These are phyloP conservation scores for Protomyctophum bolini DNA, from an alignment of 2,113 vertebrate species.

Conservation along the genomic window DNA sequence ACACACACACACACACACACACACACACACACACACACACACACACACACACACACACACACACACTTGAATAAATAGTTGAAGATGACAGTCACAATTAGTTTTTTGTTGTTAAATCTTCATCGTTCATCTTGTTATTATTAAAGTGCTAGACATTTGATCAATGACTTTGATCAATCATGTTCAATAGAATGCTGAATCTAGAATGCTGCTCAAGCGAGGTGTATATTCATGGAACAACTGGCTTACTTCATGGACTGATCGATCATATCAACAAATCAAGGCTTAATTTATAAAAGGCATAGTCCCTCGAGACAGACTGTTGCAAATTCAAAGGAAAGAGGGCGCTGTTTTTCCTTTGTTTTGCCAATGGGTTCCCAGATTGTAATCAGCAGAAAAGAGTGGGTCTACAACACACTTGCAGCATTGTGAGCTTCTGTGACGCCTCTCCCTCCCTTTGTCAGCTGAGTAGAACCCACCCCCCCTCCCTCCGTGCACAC, in stretches of 20 bases:
- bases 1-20: background rate
- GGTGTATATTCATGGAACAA: background rate
- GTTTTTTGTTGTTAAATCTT: background rate
- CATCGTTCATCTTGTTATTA: background rate
- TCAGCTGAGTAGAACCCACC: constrained; percentile 71
- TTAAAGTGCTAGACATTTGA: constrained; percentile 3
- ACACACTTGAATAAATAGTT: background rate
- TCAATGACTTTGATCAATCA: background rate
- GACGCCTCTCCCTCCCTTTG: constrained; percentile 63
- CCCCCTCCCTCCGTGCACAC: constrained; percentile 35
- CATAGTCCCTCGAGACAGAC: no score
- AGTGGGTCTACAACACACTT: no score
- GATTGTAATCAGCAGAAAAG: no score
- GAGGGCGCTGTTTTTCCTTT: no score
- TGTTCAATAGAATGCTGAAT: background rate
- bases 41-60: constrained; percentile 7
- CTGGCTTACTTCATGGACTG: no score
- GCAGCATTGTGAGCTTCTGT: constrained; percentile 18
- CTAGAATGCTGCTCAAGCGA: background rate
- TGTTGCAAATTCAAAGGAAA: no score
- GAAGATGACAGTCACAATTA: background rate
- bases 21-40: constrained; percentile 29
- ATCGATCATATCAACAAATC: no score
- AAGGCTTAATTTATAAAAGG: no score
- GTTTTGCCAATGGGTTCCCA: no score